Evolutionary conservation across 1,140 invertebrate species (phyloP), one percentile per base, ranked within the genome.

Genomic region (Helicoverpa armigera): DNA sequence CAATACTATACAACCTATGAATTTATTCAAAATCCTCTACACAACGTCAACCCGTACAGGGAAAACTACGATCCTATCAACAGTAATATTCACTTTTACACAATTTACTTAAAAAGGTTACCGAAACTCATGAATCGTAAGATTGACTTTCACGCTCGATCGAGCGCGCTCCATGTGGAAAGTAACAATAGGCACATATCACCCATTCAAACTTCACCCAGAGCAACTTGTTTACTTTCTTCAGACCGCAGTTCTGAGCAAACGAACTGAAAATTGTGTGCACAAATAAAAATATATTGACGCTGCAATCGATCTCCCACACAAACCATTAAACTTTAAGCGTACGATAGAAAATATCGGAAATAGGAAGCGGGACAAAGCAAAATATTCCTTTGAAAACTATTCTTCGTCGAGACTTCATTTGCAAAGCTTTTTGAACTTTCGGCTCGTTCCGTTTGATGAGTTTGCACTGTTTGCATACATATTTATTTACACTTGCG

Each of bases 201-300:
- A 77, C 58, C 82, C 72, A 70, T 81, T 74, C 77, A 80, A 83
- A 80, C 82, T 82, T 79, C 48, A 18, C 48, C 48, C 48, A 23
- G 23, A 23, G 56, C 13, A 72, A 70, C 69, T 79, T 74, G 70
- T 77, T 78, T 74, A 79, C 83, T 82, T 63, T 78, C 70, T 83
- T 72, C 63, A 77, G 78, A 81, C 65, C 76, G 63, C 82, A 70
- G 77, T 84, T 81, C 35, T 65, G 58, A 87, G 77, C 70, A 90
- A 92, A 91, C 87, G 90, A 92, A 87, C 85, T 89, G 88, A 86
- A 90, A 90, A 90, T 86, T 89, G 85, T 85, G 78, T 76, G 82
- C 65, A 83, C 67, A 88, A 91, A 90, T 92, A 92, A 91, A 91
- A 90, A 90, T 91, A 88, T 91, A 91, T 89, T 83, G 88, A 85